These are phyloP conservation scores for Lissocephala sabroskyi DNA, from an alignment of 2,888 invertebrate genomes.

Conservation along the genomic window DNA sequence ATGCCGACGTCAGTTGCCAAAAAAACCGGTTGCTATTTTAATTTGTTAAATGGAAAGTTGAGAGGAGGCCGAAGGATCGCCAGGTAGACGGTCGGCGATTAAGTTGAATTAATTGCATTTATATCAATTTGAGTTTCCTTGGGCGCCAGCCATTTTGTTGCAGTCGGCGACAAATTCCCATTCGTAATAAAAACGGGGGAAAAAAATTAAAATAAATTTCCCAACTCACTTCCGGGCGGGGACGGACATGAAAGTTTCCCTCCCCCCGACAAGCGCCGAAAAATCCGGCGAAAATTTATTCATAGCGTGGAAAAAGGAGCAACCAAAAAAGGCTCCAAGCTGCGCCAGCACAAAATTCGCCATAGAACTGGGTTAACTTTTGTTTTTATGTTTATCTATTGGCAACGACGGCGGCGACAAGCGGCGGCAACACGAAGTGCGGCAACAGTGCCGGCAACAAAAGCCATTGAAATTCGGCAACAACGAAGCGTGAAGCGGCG, in stretches of 20 bases:
- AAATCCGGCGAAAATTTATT: slow-evolving; percentile 44
- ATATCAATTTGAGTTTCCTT: neutral
- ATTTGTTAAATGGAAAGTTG: slow-evolving; percentile 49
- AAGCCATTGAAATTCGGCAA: too few relatives aligned
- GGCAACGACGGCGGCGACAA: too few relatives aligned
- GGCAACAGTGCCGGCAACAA: too few relatives aligned
- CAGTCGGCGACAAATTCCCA: neutral
- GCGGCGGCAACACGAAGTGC: neutral
- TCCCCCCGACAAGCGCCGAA: too few relatives aligned
- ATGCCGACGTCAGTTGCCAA: slow-evolving; percentile 47
- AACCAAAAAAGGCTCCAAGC: slow-evolving; percentile 3
- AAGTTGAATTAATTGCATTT: neutral
- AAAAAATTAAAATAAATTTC: too few relatives aligned
- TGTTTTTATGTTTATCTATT: slow-evolving; percentile 5
- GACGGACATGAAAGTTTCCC: slow-evolving; percentile 25
- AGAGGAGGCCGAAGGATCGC: too few relatives aligned
- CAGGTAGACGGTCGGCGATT: too few relatives aligned
- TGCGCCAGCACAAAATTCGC: neutral
- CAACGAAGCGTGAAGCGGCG: too few relatives aligned
- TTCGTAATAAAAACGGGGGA: slow-evolving; percentile 18
- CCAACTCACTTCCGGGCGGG: too few relatives aligned
- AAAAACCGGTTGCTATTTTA: slow-evolving; percentile 43
- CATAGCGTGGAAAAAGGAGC: slow-evolving; percentile 33
- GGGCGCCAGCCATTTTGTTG: too few relatives aligned
- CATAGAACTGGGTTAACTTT: slow-evolving; percentile 41